Evolutionary conservation across 2,113 vertebrate species (phyloP).

Genomic region (Redunca redunca): DNA sequence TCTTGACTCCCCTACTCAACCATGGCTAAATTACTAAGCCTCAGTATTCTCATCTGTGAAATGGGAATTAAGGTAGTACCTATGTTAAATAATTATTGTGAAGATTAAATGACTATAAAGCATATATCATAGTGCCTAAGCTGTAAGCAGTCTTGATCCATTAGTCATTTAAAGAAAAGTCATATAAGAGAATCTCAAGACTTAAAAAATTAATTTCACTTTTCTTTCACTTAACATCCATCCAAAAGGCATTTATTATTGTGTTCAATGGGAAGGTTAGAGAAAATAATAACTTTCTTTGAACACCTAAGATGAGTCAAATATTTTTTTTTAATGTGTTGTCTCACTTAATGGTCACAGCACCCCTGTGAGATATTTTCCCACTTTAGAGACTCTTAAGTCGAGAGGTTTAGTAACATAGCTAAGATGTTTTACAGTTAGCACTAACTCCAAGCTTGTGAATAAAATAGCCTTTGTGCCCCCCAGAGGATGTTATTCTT

Average conservation of each 20-base stretch:
- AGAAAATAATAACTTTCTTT: background rate
- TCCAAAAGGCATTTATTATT: background rate
- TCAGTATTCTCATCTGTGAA: slow-evolving; percentile 13
- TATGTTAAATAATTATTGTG: background rate
- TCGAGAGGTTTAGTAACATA: background rate
- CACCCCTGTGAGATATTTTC: background rate
- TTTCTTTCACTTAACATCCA: background rate
- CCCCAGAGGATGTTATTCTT: background rate
- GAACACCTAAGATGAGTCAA: background rate
- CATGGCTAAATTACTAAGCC: background rate
- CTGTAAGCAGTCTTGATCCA: background rate
- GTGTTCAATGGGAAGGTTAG: background rate
- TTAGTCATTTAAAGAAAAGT: background rate
- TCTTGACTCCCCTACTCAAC: background rate
- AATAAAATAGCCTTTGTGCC: background rate
- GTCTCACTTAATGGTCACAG: background rate
- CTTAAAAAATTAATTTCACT: background rate
- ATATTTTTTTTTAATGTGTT: background rate
- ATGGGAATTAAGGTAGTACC: background rate
- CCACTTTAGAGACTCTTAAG: background rate
- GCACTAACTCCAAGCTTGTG: background rate
- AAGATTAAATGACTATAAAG: background rate
- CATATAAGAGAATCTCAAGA: background rate
- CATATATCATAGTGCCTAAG: background rate
- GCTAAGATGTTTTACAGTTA: background rate